Conservation (phyloP, 2,888 invertebrate genomes). For the Crematogaster levior region DNA sequence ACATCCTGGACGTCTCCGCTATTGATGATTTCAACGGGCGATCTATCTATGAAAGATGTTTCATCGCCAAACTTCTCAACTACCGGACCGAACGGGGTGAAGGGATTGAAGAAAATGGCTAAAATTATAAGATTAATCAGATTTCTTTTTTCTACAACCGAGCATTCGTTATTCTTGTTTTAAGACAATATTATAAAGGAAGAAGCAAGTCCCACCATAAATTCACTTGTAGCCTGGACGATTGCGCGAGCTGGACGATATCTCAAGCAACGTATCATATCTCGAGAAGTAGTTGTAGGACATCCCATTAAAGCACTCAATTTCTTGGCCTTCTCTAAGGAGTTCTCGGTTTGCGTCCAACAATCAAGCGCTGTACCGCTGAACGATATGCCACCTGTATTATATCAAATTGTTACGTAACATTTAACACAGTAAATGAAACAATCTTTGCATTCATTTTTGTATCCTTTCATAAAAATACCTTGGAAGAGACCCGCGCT, state of each 20-base stretch:
- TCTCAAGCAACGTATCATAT: constrained; percentile 89
- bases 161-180: neutral
- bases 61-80: constrained; percentile 88
- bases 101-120: constrained; percentile 87
- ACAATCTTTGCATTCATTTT: neutral
- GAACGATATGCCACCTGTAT: constrained; percentile 88
- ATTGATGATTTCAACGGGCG: constrained; percentile 89
- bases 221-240: constrained; percentile 87
- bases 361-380: constrained; percentile 90
- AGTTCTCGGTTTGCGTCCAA: constrained; percentile 79
- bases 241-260: constrained; percentile 88
- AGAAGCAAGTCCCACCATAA: constrained; percentile 86
- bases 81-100: constrained; percentile 91
- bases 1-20: constrained; percentile 88
- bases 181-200: neutral
- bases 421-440: neutral
- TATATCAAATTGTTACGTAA: neutral
- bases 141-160: constrained; percentile 79
- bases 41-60: constrained; percentile 88
- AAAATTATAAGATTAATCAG: constrained; percentile 82
- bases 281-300: constrained; percentile 86
- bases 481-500: constrained; percentile 87
- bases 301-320: constrained; percentile 89
- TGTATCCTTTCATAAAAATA: no score
- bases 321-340: constrained; percentile 88